Conservation (phyloP, 2,113 vertebrate genomes). For the Antigone vipio region DNA sequence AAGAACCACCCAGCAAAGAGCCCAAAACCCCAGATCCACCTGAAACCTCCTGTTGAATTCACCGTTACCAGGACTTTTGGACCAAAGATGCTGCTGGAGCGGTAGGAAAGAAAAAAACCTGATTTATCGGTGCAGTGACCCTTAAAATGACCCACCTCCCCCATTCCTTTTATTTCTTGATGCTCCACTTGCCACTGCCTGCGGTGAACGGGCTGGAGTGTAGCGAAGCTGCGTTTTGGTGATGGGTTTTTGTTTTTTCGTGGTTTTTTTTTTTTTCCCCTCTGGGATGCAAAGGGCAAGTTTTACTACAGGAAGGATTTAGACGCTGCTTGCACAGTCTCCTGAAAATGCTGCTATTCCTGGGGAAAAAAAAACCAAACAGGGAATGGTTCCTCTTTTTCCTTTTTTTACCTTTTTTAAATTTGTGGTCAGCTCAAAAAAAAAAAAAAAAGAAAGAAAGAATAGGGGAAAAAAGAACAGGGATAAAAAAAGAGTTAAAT, state of each 20-base stretch:
- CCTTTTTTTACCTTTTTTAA: not conserved
- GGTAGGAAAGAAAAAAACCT: not conserved
- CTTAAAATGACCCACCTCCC: not conserved
- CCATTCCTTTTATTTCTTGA: not conserved
- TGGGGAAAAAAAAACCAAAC: not conserved
- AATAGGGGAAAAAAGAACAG: too few species aligned
- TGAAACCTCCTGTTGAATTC: not conserved
- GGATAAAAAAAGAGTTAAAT: not conserved
- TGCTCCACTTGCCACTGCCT: too few species aligned
- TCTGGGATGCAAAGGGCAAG: not conserved
- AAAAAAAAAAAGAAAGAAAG: not conserved
- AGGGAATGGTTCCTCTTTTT: too few species aligned
- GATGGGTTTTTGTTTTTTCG: not conserved
- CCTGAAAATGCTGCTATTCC: not conserved
- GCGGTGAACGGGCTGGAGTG: too few species aligned
- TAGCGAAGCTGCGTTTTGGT: not conserved
- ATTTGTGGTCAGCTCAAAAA: not conserved
- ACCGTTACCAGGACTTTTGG: not conserved
- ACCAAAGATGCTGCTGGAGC: not conserved
- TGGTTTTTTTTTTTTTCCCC: too few species aligned
- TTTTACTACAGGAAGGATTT: not conserved
- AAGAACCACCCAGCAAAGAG: not conserved
- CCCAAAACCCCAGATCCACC: not conserved
- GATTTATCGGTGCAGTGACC: not conserved
- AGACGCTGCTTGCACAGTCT: not conserved